phyloP scores from a whole-genome alignment of 2,888 invertebrate species.

The Brenthis daphne region DNA sequence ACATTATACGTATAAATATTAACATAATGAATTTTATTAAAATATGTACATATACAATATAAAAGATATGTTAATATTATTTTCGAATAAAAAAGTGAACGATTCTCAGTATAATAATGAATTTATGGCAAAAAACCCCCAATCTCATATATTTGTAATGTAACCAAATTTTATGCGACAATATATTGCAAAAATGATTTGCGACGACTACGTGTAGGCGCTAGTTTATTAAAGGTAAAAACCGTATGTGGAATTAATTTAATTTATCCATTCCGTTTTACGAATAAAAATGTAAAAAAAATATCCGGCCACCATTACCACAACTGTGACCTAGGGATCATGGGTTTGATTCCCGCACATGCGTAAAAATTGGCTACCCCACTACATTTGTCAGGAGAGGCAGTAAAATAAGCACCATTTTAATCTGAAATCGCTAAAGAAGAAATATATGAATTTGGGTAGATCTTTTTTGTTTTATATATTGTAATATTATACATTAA shows the following conservation, averaged over 20 bases:
- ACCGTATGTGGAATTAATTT: conserved; percentile 35
- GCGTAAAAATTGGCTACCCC: no score
- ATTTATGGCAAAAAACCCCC: conserved; percentile 17
- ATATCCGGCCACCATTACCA: not conserved
- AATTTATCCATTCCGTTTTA: conserved; percentile 34
- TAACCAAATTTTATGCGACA: conserved; percentile 24
- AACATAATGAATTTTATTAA: no score
- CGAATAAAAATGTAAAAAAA: conserved; percentile 30
- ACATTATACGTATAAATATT: no score
- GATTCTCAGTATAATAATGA: conserved; percentile 4
- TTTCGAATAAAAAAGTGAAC: conserved; percentile 2
- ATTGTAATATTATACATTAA: no score
- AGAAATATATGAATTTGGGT: no score
- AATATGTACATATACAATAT: not conserved
- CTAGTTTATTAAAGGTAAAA: conserved; percentile 33
- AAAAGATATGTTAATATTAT: conserved; percentile 5
- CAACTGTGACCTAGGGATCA: not conserved
- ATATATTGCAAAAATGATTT: conserved; percentile 10
- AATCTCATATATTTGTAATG: conserved; percentile 16
- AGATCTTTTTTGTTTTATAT: no score
- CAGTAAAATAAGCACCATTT: no score
- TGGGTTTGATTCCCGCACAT: not conserved
- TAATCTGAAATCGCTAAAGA: no score
- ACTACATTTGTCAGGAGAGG: no score
- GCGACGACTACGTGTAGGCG: conserved; percentile 1